Percentiles rank a stretch among this genome's conserved stretches.
Conservation (phyloP, 1,140 invertebrate genomes). For the Nymphalis io region DNA sequence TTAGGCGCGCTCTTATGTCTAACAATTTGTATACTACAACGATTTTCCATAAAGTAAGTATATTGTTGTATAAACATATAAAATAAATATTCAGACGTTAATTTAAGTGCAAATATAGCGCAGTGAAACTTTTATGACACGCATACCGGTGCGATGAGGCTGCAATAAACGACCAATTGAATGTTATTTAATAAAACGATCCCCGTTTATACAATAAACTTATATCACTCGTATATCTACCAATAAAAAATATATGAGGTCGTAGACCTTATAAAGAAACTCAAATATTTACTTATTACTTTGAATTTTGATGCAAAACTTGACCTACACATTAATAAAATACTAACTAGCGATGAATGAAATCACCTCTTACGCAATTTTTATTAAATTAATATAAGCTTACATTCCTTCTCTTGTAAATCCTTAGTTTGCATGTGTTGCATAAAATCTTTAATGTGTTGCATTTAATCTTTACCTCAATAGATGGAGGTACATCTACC, state of each 20-base stretch:
- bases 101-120: constrained; percentile 51
- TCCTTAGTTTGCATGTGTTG: too few relatives aligned
- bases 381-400: too few relatives aligned
- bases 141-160: constrained; percentile 19
- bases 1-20: too few relatives aligned
- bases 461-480: too few relatives aligned
- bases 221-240: constrained; percentile 24
- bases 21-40: too few relatives aligned
- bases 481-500: too few relatives aligned
- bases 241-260: constrained; percentile 22
- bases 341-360: too few relatives aligned
- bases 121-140: constrained; percentile 55
- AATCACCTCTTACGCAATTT: too few relatives aligned
- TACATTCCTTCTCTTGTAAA: too few relatives aligned
- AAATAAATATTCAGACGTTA: constrained; percentile 33
- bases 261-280: constrained; percentile 5
- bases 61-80: constrained; percentile 26
- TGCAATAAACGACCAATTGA: constrained; percentile 25
- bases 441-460: too few relatives aligned
- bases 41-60: neutral
- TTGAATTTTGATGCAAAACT: neutral
- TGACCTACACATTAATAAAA: constrained; percentile 3
- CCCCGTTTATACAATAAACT: constrained; percentile 30
- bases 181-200: constrained; percentile 25
- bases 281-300: neutral